Conservation (phyloP, 2,797 vertebrate species). For the Rhadinocentrus ornatus region DNA sequence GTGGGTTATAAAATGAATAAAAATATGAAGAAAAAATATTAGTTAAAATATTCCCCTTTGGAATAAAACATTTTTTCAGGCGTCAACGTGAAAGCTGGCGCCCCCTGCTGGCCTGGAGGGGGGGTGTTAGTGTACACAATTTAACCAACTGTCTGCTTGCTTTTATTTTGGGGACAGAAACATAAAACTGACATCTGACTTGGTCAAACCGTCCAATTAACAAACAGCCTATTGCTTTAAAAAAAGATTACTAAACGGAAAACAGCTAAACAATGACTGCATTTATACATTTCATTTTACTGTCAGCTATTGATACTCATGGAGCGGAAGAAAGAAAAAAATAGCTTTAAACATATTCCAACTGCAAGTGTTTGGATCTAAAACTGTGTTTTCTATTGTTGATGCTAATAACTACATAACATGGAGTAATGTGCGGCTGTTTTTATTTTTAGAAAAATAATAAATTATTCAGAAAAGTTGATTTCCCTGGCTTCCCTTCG, state of each 20-base stretch:
- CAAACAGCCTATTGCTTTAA: conserved; percentile 69
- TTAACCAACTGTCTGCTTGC: background rate
- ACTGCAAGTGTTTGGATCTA: conserved; percentile 26
- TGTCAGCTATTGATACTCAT: conserved; percentile 43
- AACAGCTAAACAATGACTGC: conserved; percentile 58
- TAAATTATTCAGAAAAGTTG: conserved; percentile 23
- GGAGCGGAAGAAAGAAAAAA: conserved; percentile 10
- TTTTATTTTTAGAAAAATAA: conserved; percentile 30
- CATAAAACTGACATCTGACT: conserved; percentile 45
- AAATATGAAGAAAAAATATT: conserved; percentile 61
- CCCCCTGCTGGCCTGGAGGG: background rate
- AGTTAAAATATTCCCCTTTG: conserved; percentile 73
- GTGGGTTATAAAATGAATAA: conserved; percentile 65
- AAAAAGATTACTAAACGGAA: conserved; percentile 35
- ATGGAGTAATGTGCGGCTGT: conserved; percentile 63
- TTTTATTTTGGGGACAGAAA: background rate
- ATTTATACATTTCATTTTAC: conserved; percentile 55
- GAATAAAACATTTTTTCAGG: conserved; percentile 67
- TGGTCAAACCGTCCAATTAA: conserved; percentile 55
- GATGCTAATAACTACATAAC: conserved; percentile 25
- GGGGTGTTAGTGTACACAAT: background rate
- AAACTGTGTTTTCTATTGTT: conserved; percentile 22
- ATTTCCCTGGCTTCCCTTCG: conserved; percentile 59
- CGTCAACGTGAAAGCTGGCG: background rate
- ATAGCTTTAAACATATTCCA: conserved; percentile 2